These are phyloP conservation scores for Caerostris darwini DNA, from an alignment of 1,140 invertebrate species.

Conservation along the genomic window DNA sequence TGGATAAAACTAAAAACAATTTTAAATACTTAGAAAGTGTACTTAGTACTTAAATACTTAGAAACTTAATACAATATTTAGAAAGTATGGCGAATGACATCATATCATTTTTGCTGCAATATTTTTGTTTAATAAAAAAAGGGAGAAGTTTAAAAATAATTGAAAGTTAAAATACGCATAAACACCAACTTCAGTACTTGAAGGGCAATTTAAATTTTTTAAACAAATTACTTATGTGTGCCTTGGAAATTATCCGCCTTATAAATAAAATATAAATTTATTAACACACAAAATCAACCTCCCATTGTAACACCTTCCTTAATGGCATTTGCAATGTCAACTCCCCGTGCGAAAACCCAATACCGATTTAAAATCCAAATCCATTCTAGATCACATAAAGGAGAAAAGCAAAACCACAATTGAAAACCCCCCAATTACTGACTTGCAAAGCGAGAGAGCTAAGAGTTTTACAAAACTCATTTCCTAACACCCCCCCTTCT, in stretches of 20 bases:
- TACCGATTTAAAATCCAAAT: slow-evolving; percentile 25
- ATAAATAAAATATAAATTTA: not conserved
- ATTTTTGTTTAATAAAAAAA: too few relatives aligned
- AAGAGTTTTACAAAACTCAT: slow-evolving; percentile 10
- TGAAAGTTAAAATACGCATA: too few relatives aligned
- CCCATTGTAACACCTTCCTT: not conserved
- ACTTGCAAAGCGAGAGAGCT: not conserved
- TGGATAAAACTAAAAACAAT: too few relatives aligned
- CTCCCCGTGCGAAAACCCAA: not conserved
- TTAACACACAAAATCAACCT: not conserved
- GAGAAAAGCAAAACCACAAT: slow-evolving; percentile 11
- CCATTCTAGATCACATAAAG: not conserved
- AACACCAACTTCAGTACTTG: too few relatives aligned
- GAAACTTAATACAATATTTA: too few relatives aligned
- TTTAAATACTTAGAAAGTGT: too few relatives aligned
- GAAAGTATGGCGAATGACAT: too few relatives aligned
- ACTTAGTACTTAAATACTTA: too few relatives aligned
- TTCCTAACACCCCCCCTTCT: not conserved
- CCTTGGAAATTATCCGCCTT: not conserved
- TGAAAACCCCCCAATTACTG: not conserved
- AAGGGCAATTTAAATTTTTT: too few relatives aligned
- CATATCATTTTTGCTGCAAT: too few relatives aligned
- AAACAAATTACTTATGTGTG: too few relatives aligned
- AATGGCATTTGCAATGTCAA: not conserved
- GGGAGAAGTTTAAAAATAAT: too few relatives aligned